phyloP scores from a whole-genome alignment of 2,888 invertebrate species.

The Azorinus chamasolen region DNA sequence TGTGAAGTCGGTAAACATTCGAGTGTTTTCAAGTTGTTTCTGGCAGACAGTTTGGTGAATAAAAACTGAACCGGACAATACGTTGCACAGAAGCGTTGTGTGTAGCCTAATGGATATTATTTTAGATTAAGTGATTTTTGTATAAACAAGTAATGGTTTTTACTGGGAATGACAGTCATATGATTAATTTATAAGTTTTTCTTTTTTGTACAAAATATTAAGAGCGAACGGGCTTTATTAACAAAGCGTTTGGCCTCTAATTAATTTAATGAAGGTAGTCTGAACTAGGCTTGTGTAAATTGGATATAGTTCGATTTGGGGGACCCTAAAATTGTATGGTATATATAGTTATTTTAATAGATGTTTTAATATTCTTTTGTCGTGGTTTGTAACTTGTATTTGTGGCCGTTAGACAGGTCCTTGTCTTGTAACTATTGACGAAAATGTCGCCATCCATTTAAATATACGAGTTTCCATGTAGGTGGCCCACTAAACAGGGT shows the following conservation, averaged over 20 bases:
- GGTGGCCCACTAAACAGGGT: too few species aligned
- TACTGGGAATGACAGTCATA: constrained; percentile 25
- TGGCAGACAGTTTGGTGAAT: constrained; percentile 35
- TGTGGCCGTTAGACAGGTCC: too few species aligned
- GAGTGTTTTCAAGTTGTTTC: constrained; percentile 55
- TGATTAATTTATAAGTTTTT: constrained; percentile 60
- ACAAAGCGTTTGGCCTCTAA: constrained; percentile 47
- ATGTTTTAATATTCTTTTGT: too few species aligned
- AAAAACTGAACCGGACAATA: constrained; percentile 19
- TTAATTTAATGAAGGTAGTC: constrained; percentile 46
- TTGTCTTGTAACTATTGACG: too few species aligned
- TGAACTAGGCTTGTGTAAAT: background rate
- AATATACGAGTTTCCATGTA: too few species aligned
- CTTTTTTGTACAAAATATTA: constrained; percentile 52
- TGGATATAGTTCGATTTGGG: too few species aligned
- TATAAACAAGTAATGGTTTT: constrained; percentile 68
- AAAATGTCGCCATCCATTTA: too few species aligned
- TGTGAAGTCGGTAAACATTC: constrained; percentile 47
- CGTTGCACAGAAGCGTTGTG: constrained; percentile 23
- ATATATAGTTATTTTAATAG: too few species aligned
- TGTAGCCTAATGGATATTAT: constrained; percentile 54
- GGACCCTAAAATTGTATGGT: too few species aligned
- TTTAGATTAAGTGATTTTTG: constrained; percentile 60
- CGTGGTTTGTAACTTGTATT: too few species aligned
- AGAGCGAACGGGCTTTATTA: constrained; percentile 40